Conservation (phyloP, 2,888 invertebrate species). For the Charanyca ferruginea region DNA sequence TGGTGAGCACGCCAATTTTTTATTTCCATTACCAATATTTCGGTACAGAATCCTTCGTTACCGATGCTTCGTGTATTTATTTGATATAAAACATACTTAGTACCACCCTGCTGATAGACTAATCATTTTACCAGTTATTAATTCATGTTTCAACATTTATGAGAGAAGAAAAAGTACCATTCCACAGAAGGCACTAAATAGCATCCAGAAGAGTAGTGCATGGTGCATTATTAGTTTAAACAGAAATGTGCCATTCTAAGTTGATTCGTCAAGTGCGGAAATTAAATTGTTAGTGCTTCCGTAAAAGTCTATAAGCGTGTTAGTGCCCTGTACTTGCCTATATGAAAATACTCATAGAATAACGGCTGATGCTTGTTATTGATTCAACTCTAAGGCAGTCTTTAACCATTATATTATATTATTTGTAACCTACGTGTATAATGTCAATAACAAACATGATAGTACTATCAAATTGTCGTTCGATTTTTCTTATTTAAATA, state of each 20-base stretch:
- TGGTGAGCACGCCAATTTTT: too few species aligned
- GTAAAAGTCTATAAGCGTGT: constrained; percentile 50
- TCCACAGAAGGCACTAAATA: constrained; percentile 14
- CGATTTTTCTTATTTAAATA: not conserved
- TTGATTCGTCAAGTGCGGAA: constrained; percentile 29
- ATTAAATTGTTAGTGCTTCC: constrained; percentile 34
- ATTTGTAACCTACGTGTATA: not conserved
- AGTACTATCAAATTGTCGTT: not conserved
- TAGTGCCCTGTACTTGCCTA: constrained; percentile 40
- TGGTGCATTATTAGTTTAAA: constrained; percentile 31
- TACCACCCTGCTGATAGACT: not conserved
- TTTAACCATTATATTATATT: not conserved
- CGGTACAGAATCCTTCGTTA: not conserved
- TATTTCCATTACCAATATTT: too few species aligned
- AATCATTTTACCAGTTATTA: not conserved
- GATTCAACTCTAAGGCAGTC: not conserved
- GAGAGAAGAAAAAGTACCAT: not conserved
- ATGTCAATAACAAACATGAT: constrained; percentile 23
- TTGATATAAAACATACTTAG: not conserved
- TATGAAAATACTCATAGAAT: not conserved
- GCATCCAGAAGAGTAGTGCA: constrained; percentile 32
- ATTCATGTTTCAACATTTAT: not conserved
- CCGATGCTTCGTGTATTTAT: not conserved
- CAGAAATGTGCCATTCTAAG: constrained; percentile 25
- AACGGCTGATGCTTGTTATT: constrained; percentile 35